Base-by-base conservation (phyloP, 2,797 vertebrate species). In the Lacerta agilis region DNA sequence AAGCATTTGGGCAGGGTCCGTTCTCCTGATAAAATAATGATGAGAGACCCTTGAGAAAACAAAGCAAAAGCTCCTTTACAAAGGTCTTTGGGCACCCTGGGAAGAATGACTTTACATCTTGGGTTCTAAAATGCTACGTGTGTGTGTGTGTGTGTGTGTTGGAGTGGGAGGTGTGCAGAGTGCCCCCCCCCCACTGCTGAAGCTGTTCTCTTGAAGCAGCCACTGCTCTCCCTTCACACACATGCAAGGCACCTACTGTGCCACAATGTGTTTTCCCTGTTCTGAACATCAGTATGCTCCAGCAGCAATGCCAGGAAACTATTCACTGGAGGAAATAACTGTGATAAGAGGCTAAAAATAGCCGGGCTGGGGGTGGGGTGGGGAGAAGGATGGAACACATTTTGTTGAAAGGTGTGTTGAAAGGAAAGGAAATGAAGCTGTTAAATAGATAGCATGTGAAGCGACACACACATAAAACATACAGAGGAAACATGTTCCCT, bases 301-400 rank as follows among this genome's bases (percentile, higher is more conserved):
- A 82, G 87, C 82, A 80, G 87, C 92, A 72, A 20, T 61, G 90
- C 96, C 96, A 95, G 94, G 82, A 96, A 96, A 93, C 94, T 96
- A 94, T 95, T 96, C 93, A 96, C 95, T 94, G 88, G 85, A 92
- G 96, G 96, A 97, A 97, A 96, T 83, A 95, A 95, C 95, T 94
- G 83, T 0, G 97, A 97, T 97, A 97, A 97, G 95, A 78, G 91
- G 90, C 90, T 95, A 96, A 95, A 97, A 97, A 97, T 97, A 97
- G 94, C 90, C 88, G 6, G 41, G 29, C 8, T 1, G 17, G 15
- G 85, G 33, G 7, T 61, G 18, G n/a, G 9, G 8, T 18, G 29
- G 64, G 25, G 36, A 20, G 90, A 90, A 93, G 13, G 91, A 95
- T 90, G 94, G 96, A 93, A 95, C 94, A 92, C 96, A 94, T 94